Conservation (phyloP, 2,888 invertebrate genomes). For the Gonocerus acuteangulatus region DNA sequence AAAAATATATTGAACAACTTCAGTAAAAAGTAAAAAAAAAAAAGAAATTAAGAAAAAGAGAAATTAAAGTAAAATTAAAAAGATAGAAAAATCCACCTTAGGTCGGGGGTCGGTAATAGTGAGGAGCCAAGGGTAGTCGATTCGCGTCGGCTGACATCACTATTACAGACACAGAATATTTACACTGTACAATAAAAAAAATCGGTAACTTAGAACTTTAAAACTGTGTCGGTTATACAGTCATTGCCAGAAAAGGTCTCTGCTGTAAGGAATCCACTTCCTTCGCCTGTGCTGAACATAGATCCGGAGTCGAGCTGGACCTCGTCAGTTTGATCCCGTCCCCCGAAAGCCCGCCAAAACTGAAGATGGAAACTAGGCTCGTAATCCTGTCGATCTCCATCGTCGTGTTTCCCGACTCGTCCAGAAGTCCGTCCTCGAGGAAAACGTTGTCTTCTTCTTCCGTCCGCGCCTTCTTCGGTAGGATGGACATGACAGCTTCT, state of each 20-base stretch:
- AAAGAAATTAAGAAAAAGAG: constrained; percentile 12
- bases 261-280: constrained; percentile 45
- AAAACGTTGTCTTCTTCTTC: constrained; percentile 44
- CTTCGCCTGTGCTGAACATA: constrained; percentile 51
- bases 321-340: constrained; percentile 42
- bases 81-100: not conserved
- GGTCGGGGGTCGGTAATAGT: constrained; percentile 17
- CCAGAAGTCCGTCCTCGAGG: constrained; percentile 46
- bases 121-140: constrained; percentile 21
- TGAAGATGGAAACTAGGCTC: constrained; percentile 52
- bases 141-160: constrained; percentile 24
- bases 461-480: constrained; percentile 47
- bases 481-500: constrained; percentile 50
- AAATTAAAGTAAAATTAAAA: constrained; percentile 7
- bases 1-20: constrained; percentile 29
- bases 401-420: constrained; percentile 41
- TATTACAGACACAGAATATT: constrained; percentile 18
- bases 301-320: constrained; percentile 49
- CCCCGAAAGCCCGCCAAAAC: constrained; percentile 45
- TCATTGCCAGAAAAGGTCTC: constrained; percentile 50
- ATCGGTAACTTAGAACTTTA: constrained; percentile 31
- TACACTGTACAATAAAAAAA: constrained; percentile 21
- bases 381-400: constrained; percentile 55
- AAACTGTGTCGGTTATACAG: constrained; percentile 44
- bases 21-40: too few species aligned